These are phyloP conservation scores for Turdus rufiventris DNA, from an alignment of 2,113 vertebrate species.

Conservation along the genomic window DNA sequence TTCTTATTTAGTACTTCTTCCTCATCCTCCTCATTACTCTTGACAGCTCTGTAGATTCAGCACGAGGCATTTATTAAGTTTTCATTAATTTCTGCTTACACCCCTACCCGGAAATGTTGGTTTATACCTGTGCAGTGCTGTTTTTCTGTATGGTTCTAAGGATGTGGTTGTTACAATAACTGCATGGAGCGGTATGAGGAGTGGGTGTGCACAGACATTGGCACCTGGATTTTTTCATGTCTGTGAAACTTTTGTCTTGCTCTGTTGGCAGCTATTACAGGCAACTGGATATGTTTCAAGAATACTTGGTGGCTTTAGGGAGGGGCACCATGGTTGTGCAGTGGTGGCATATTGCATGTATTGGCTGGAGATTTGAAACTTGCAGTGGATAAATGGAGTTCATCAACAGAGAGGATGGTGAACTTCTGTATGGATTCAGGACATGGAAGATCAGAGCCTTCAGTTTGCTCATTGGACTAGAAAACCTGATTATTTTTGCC, in stretches of 20 bases:
- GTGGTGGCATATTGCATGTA: not conserved
- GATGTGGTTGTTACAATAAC: not conserved
- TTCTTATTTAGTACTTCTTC: not conserved
- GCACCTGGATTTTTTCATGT: not conserved
- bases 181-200: not conserved
- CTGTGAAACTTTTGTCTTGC: not conserved
- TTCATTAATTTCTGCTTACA: not conserved
- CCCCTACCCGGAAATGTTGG: not conserved
- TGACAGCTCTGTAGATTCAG: not conserved
- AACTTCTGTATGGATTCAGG: not conserved
- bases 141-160: not conserved
- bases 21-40: not conserved
- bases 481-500: conserved; percentile 20
- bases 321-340: accelerated
- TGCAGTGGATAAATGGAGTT: not conserved
- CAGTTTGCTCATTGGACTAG: not conserved
- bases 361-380: not conserved
- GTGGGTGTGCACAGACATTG: not conserved
- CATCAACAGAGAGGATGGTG: not conserved
- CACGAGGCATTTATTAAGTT: not conserved
- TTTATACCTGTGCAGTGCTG: not conserved
- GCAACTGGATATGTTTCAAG: not conserved
- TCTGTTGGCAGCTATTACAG: not conserved
- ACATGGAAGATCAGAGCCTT: not conserved
- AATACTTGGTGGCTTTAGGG: not conserved